Conservation (phyloP, 2,113 vertebrate genomes). For the Callorhinus ursinus region DNA sequence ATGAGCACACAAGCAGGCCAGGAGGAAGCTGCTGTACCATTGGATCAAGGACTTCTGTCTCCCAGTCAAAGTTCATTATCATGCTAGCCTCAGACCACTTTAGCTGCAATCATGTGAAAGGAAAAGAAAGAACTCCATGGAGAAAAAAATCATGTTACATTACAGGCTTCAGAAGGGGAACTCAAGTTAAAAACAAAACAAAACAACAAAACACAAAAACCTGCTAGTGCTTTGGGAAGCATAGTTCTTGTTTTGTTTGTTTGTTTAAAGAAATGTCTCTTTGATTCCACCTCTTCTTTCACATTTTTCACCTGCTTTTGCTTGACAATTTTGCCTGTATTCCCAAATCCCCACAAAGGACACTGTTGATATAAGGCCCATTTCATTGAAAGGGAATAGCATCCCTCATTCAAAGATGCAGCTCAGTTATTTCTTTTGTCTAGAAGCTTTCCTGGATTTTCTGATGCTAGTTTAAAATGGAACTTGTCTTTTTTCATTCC, state of each 20-base stretch:
- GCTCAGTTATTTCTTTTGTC: conserved; percentile 17
- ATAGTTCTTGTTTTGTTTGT: neutral
- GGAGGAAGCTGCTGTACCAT: conserved; percentile 27
- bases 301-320: neutral
- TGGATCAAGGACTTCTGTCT: conserved; percentile 56
- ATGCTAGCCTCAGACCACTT: conserved; percentile 51
- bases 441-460: neutral
- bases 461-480: neutral
- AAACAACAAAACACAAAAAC: neutral
- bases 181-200: neutral
- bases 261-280: neutral
- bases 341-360: neutral
- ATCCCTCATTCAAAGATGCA: neutral
- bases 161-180: conserved; percentile 36
- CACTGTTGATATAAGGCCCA: neutral
- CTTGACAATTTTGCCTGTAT: neutral
- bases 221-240: conserved; percentile 34
- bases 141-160: conserved; percentile 54
- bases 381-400: neutral
- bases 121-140: neutral
- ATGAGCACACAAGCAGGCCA: conserved; percentile 17
- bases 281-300: neutral
- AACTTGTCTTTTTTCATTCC: neutral
- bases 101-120: conserved; percentile 40
- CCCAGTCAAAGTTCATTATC: conserved; percentile 66